Evolutionary conservation across 2,888 invertebrate species (phyloP), one percentile per base, ranked within the genome.

Genomic region (Lepidocyrtoides sp.): DNA sequence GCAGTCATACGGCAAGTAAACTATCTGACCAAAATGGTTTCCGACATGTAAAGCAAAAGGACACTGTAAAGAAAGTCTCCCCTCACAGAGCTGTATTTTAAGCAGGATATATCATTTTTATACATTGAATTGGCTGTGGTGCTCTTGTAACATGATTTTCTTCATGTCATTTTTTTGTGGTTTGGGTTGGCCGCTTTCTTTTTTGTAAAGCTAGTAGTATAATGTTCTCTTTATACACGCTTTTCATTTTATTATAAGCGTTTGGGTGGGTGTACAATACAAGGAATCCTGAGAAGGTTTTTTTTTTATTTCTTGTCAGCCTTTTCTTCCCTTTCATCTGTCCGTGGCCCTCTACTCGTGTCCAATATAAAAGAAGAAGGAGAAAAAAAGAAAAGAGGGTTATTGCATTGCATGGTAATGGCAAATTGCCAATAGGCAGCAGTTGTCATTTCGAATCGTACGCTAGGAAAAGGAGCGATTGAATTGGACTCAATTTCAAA

Each of bases 401-500:
- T 79, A 54, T 79, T 54, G 54, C 86, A 86, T 75, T 57, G 86
- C 57, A 69, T 69, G 12, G 32, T 17, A 82, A 88, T 88, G 88
- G 81, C 88, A 82, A 51, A 51, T 81, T 88, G 88, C 88, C 88
- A 88, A 44, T 44, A 54, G n/a, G 17, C 51, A 54, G 79, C 54
- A 54, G 88, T 88, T 88, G 81, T 88, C 88, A 82, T 81, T 88
- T 82, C 36, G 41, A 32, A 77, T 23, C 48, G n/a, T 77, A 5
- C 32, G 32, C n/a, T 36, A 7, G 60, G 60, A 20, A 12, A 12
- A 57, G 81, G 81, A 88, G 54, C 88, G 82, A 88, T 88, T 88
- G 54, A 88, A 88, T 88, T 82, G 88, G 69, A 81, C 88, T 79
- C 87, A 81, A 87, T 87, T 81, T 60, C 66, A 79, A 23, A 17